Percentiles rank a stretch among this genome's conserved stretches.
These are phyloP conservation scores for Naja naja DNA, from an alignment of 2,113 vertebrate genomes.

Conservation along the genomic window DNA sequence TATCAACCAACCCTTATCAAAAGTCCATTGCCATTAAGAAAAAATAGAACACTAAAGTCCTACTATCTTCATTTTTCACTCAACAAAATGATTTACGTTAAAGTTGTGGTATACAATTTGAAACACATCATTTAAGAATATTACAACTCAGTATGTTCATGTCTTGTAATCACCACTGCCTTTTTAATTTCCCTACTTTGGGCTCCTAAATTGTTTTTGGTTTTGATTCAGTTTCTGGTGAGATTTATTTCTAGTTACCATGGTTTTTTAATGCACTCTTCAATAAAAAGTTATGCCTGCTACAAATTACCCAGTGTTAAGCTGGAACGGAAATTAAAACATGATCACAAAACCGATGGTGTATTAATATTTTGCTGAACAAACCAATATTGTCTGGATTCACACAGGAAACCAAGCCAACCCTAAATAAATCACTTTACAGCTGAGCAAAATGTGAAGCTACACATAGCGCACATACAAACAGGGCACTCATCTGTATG, in stretches of 20 bases:
- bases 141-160: not conserved
- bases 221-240: fast-evolving
- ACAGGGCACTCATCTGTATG: fast-evolving
- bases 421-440: not conserved
- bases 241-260: not conserved
- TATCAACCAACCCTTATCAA: not conserved
- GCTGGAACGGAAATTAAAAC: not conserved
- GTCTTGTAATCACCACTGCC: not conserved
- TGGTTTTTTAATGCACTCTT: not conserved
- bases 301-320: not conserved
- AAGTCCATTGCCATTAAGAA: not conserved
- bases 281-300: not conserved
- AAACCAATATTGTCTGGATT: not conserved
- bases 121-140: not conserved
- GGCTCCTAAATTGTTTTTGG: not conserved
- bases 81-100: not conserved
- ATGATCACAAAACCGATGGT: not conserved
- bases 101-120: not conserved
- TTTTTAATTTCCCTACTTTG: fast-evolving
- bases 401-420: not conserved
- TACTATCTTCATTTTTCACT: not conserved
- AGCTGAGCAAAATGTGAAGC: not conserved
- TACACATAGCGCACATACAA: fast-evolving
- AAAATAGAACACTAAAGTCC: not conserved
- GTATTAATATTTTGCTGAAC: not conserved